Evolutionary conservation across 2,797 vertebrate species (phyloP), one percentile per base, ranked within the genome.

Genomic region (Loris lydekkerianus): DNA sequence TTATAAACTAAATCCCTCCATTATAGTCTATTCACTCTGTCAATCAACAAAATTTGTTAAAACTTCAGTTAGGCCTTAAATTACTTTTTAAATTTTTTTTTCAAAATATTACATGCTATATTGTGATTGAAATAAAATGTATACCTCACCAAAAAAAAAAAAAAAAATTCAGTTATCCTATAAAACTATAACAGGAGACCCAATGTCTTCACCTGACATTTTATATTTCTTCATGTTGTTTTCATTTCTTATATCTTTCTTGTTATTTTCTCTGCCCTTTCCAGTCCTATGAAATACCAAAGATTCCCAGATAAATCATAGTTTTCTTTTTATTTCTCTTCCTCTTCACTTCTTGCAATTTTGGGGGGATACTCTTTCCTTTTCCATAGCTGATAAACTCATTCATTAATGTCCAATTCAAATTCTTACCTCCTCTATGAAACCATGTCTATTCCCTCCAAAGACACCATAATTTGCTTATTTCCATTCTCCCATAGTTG

Each of bases 291-390:
- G 20, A 2, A 2, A 58, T 80, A 40, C 29, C 58, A 89, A 34
- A 43, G 31, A 91, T 82, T 78, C 10, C 40, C n/a, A 75, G 31
- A 65, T 65, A 80, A 91, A 78, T 31, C 10, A 63, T 14, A 83
- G n/a, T 70, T 95, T 88, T 77, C 40, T 93, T 94, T 88, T 83
- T 69, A 40, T 82, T 49, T n/a, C 58, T 95, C 69, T 58, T 23
- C 27, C 58, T 93, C 78, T 77, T 58, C 70, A 46, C 13, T 43
- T 53, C 60, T 91, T 58, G 4, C 40, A 70, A 85, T 94, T 81
- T 92, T 65, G 53, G 23, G 40, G 14, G 14, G 72, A 63, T 29
- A 70, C 7, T 7, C 18, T 95, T 82, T 82, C 34, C 31, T 4
- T 86, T 37, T 82, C 18, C n/a, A 76, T n/a, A 89, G 76, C 49